phyloP scores from a whole-genome alignment of 1,140 invertebrate genomes.

The Andrena cerasifolii region DNA sequence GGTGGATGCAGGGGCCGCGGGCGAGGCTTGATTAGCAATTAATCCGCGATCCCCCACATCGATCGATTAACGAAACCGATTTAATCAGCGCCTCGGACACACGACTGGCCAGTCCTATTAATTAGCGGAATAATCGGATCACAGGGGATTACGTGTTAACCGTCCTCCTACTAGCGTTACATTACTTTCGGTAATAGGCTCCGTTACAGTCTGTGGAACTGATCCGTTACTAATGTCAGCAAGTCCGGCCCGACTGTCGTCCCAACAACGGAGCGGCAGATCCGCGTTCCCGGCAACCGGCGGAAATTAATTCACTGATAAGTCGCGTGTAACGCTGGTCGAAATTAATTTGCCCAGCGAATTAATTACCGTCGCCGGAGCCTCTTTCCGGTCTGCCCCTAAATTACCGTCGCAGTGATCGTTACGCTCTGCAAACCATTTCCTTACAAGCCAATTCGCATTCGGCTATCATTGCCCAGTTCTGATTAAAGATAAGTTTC shows the following conservation, averaged over 20 bases:
- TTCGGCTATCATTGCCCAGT: background rate
- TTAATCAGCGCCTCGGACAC: constrained; percentile 61
- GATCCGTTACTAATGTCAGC: constrained; percentile 60
- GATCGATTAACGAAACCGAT: constrained; percentile 66
- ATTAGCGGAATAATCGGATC: constrained; percentile 69
- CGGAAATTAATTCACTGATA: constrained; percentile 50
- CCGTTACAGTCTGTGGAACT: constrained; percentile 58
- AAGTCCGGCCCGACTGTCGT: constrained; percentile 36
- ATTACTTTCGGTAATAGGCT: constrained; percentile 65
- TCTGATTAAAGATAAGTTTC: constrained; percentile 30
- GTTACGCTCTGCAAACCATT: background rate
- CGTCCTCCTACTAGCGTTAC: constrained; percentile 47
- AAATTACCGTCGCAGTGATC: background rate
- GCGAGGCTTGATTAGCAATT: constrained; percentile 59
- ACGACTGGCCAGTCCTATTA: constrained; percentile 63
- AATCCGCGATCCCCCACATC: constrained; percentile 51
- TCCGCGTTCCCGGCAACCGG: background rate
- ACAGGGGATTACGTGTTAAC: constrained; percentile 63
- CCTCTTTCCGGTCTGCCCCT: background rate
- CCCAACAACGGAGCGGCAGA: constrained; percentile 18
- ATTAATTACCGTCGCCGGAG: constrained; percentile 28
- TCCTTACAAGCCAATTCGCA: background rate
- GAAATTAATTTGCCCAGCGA: constrained; percentile 34
- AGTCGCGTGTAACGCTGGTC: constrained; percentile 45
- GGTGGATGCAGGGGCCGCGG: background rate